phyloP scores from a whole-genome alignment of 2,888 invertebrate genomes.

The Leptura quadrifasciata region DNA sequence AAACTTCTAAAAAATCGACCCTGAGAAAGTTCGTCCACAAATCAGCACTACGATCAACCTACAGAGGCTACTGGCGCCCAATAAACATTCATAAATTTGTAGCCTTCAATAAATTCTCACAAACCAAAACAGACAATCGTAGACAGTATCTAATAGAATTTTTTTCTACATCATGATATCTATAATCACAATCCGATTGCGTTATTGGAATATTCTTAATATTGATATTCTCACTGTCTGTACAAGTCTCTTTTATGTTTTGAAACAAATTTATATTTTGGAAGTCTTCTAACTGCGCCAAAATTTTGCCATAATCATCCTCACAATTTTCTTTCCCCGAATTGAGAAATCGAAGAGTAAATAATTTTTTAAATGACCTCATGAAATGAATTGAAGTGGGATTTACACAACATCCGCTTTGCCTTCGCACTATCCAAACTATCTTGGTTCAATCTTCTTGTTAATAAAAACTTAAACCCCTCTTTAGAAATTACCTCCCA shows the following conservation, averaged over 20 bases:
- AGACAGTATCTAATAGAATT: neutral
- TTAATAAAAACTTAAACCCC: constrained; percentile 1
- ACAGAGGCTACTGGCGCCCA: too few relatives aligned
- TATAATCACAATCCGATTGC: neutral
- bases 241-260: neutral
- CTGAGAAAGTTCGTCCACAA: too few relatives aligned
- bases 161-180: neutral
- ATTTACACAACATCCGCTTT: too few relatives aligned
- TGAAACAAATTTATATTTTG: too few relatives aligned
- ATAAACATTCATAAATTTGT: too few relatives aligned
- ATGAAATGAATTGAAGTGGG: neutral
- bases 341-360: neutral
- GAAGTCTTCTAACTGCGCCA: neutral
- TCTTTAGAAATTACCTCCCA: neutral
- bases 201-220: neutral
- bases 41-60: too few relatives aligned
- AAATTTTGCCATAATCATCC: neutral
- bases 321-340: neutral
- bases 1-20: too few relatives aligned
- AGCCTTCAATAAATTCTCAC: too few relatives aligned
- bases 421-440: too few relatives aligned
- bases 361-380: constrained; percentile 5
- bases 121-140: too few relatives aligned
- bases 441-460: constrained; percentile 1
- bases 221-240: neutral